These are phyloP conservation scores for Anguilla rostrata DNA, from an alignment of 2,113 vertebrate species.

Conservation along the genomic window DNA sequence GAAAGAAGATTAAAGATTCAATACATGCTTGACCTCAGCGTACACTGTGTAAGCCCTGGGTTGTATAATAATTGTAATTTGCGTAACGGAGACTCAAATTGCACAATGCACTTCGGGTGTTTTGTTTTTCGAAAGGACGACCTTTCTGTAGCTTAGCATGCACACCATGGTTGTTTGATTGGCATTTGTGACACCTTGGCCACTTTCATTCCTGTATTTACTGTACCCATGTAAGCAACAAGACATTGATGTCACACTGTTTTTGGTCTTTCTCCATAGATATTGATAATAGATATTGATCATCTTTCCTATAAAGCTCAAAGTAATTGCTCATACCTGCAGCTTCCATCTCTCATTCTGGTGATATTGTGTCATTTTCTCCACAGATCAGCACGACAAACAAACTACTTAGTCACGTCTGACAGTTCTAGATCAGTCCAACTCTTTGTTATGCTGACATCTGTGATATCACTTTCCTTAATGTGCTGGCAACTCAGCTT, in stretches of 20 bases:
- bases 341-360: neutral
- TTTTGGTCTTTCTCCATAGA: neutral
- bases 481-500: neutral
- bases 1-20: slow-evolving; percentile 45
- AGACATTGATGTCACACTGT: neutral
- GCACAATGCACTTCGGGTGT: slow-evolving; percentile 36
- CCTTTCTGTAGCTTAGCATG: slow-evolving; percentile 17
- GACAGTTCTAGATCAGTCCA: neutral
- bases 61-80: slow-evolving; percentile 39
- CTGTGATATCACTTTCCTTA: neutral
- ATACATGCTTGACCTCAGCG: slow-evolving; percentile 48
- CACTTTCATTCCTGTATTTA: neutral
- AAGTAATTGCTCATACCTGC: neutral
- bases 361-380: neutral
- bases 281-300: neutral
- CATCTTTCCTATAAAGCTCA: neutral
- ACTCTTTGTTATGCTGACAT: neutral
- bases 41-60: slow-evolving; percentile 27
- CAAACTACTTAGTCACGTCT: neutral
- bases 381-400: neutral
- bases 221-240: neutral
- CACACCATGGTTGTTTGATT: slow-evolving; percentile 14
- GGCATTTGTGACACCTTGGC: neutral
- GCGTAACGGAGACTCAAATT: slow-evolving; percentile 28
- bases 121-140: slow-evolving; percentile 38